These are phyloP conservation scores for Phenganax subtilis DNA, from an alignment of 92 coral and sea anemone genomes.

Conservation along the genomic window DNA sequence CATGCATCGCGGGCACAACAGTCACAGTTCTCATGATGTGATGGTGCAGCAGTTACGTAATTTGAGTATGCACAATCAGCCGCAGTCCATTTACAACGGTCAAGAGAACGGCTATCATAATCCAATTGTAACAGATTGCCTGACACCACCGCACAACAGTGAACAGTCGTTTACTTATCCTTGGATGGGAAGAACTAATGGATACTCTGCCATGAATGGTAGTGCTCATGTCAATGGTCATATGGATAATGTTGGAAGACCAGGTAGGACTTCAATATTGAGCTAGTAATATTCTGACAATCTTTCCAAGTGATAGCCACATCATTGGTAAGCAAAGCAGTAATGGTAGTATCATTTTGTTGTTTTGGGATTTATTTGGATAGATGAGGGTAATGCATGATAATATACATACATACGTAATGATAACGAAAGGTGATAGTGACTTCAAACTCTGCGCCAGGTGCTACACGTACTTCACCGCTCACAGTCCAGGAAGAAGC, in stretches of 20 bases:
- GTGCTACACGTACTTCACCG: constrained; percentile 88
- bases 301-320: too few species aligned
- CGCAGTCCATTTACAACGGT: constrained; percentile 30
- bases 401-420: too few species aligned
- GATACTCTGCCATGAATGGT: constrained; percentile 33
- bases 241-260: constrained; percentile 28
- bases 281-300: background rate
- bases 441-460: constrained; percentile 7
- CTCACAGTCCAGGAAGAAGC: constrained; percentile 88
- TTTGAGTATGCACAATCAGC: constrained; percentile 15
- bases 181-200: constrained; percentile 11
- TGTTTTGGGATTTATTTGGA: too few species aligned
- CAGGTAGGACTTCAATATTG: constrained; percentile 5
- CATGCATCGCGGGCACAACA: constrained; percentile 35
- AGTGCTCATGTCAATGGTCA: constrained; percentile 36
- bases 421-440: background rate
- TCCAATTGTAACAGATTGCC: constrained; percentile 23
- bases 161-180: constrained; percentile 34
- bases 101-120: constrained; percentile 26
- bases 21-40: constrained; percentile 21
- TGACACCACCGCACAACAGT: constrained; percentile 31
- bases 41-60: constrained; percentile 40
- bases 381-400: too few species aligned
- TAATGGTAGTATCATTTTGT: too few species aligned
- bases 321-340: too few species aligned